A percentile compares a stretch with the other conserved stretches of the same genome.
Conservation (phyloP, 2,113 vertebrate genomes). For the Desmodus rotundus region DNA sequence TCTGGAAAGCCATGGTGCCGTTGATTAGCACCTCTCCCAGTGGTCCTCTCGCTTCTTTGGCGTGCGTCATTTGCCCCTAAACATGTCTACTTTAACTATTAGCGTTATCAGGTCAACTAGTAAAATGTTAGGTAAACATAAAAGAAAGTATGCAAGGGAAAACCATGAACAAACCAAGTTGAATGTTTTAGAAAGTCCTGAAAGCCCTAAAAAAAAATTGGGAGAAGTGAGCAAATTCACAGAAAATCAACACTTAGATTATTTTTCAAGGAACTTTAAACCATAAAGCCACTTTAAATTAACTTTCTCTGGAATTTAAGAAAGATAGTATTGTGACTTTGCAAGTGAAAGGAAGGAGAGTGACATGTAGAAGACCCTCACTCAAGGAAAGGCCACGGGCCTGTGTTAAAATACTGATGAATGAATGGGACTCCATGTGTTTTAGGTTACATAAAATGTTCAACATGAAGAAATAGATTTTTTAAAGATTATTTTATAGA, state of each 20-base stretch:
- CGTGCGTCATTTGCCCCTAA: neutral
- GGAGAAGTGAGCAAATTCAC: neutral
- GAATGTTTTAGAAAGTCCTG: neutral
- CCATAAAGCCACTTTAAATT: neutral
- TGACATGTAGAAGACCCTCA: neutral
- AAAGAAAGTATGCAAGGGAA: neutral
- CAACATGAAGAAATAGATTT: neutral
- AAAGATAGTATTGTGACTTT: neutral
- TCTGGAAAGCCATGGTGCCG: neutral
- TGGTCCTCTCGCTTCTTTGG: neutral
- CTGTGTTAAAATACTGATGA: neutral
- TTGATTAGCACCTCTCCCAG: neutral
- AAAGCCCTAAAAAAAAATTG: neutral
- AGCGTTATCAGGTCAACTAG: neutral
- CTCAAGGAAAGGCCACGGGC: neutral
- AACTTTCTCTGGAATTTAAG: neutral
- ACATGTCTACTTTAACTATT: neutral
- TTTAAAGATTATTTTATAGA: neutral
- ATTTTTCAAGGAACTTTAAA: neutral
- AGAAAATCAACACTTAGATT: neutral
- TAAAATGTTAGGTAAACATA: neutral
- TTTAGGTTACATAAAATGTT: neutral
- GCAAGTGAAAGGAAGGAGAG: neutral
- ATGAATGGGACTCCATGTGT: neutral
- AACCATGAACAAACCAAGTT: neutral